Conservation (phyloP, 2,797 vertebrate species). For the Cottoperca gobio region DNA sequence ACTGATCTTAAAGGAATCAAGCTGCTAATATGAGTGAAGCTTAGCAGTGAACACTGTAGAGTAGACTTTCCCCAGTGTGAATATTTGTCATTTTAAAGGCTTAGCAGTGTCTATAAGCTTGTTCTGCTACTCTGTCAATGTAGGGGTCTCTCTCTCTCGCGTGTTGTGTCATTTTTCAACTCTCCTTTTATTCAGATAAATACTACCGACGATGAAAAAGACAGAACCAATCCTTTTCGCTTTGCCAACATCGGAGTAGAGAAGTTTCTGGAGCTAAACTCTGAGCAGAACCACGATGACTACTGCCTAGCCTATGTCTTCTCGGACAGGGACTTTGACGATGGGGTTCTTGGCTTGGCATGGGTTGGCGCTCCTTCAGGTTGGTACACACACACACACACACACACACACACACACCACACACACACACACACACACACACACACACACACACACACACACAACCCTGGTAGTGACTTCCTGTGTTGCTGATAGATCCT, state of each 20-base stretch:
- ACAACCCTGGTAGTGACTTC: neutral
- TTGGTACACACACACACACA: slow-evolving; percentile 62
- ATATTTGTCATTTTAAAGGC: neutral
- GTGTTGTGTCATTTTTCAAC: neutral
- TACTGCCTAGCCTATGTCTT: slow-evolving; percentile 99
- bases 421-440: neutral
- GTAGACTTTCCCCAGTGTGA: neutral
- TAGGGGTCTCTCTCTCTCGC: neutral
- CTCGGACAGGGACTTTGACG: slow-evolving; percentile 97
- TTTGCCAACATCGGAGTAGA: slow-evolving; percentile 98
- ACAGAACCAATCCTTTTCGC: slow-evolving; percentile 93
- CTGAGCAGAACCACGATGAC: slow-evolving; percentile 97
- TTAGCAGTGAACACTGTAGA: neutral
- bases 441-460: neutral
- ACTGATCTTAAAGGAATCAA: neutral
- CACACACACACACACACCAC: neutral
- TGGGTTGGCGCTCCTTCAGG: slow-evolving; percentile 98
- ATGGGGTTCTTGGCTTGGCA: slow-evolving; percentile 96
- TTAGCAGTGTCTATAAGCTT: neutral
- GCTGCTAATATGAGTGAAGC: neutral
- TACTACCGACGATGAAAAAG: slow-evolving; percentile 87
- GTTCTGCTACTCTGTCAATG: neutral
- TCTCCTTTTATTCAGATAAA: slow-evolving; percentile 88
- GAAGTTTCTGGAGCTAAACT: slow-evolving; percentile 98
- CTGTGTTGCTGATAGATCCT: neutral